Conservation (phyloP, 2,888 invertebrate genomes). For the Vanessa cardui region DNA sequence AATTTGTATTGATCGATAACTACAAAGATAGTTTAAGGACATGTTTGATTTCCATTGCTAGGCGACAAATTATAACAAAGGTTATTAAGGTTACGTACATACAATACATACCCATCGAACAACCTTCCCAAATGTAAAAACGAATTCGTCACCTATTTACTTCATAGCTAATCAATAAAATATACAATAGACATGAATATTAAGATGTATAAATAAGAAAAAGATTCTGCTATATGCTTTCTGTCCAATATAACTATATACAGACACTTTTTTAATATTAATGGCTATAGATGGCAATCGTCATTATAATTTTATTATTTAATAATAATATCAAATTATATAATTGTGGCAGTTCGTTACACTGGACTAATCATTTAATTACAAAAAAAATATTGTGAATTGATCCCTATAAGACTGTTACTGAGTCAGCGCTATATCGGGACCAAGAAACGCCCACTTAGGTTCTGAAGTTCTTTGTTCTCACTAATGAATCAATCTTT, state of each 20-base stretch:
- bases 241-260: too few relatives aligned
- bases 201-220: too few relatives aligned
- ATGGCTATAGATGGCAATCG: too few relatives aligned
- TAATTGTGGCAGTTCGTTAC: too few relatives aligned
- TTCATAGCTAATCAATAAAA: too few relatives aligned
- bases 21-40: constrained; percentile 52
- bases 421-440: constrained; percentile 64
- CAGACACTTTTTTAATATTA: too few relatives aligned
- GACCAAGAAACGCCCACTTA: constrained; percentile 44
- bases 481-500: constrained; percentile 37
- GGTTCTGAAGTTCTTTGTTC: constrained; percentile 47
- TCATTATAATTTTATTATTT: too few relatives aligned
- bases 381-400: constrained; percentile 18
- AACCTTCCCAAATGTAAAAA: neutral
- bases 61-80: constrained; percentile 51
- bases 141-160: too few relatives aligned
- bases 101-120: neutral
- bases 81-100: neutral
- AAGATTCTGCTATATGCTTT: too few relatives aligned
- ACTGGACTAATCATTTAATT: neutral
- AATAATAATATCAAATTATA: too few relatives aligned
- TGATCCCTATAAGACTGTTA: constrained; percentile 45
- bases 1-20: constrained; percentile 38
- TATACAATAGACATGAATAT: too few relatives aligned
- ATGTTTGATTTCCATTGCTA: constrained; percentile 66